phyloP scores from a whole-genome alignment of 2,888 invertebrate species.

The Fissipunctia ypsillon region DNA sequence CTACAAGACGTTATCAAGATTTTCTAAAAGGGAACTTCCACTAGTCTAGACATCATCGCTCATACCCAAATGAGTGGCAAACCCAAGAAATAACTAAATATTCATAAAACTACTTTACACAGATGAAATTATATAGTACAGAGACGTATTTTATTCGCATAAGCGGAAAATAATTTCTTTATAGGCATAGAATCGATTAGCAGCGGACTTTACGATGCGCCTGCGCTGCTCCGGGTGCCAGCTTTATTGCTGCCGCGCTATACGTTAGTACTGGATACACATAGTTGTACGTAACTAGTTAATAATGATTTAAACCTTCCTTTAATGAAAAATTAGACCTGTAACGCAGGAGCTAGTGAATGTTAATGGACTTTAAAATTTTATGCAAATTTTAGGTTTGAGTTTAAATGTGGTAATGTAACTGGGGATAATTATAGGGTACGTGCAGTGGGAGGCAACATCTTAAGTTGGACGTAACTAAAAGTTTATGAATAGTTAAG shows the following conservation, averaged over 20 bases:
- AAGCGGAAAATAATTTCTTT: conserved; percentile 78
- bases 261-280: conserved; percentile 46
- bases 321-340: conserved; percentile 57
- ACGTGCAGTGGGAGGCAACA: conserved; percentile 25
- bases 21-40: conserved; percentile 30
- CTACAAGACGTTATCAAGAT: conserved; percentile 34
- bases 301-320: conserved; percentile 55
- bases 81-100: conserved; percentile 51
- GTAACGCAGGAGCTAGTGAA: conserved; percentile 36
- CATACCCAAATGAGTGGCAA: conserved; percentile 40
- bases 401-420: conserved; percentile 2
- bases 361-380: conserved; percentile 48
- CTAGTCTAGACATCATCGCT: conserved; percentile 23
- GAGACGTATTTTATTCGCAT: conserved; percentile 69
- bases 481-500: conserved; percentile 24
- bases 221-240: conserved; percentile 66
- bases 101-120: conserved; percentile 62
- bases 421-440: conserved; percentile 29
- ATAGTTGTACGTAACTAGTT: conserved; percentile 48
- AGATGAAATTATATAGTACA: conserved; percentile 70
- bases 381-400: conserved; percentile 60
- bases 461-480: conserved; percentile 40
- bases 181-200: conserved; percentile 80
- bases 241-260: conserved; percentile 61
- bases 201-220: conserved; percentile 74